Conservation (phyloP, 2,113 vertebrate species). For the Gavialis gangeticus region DNA sequence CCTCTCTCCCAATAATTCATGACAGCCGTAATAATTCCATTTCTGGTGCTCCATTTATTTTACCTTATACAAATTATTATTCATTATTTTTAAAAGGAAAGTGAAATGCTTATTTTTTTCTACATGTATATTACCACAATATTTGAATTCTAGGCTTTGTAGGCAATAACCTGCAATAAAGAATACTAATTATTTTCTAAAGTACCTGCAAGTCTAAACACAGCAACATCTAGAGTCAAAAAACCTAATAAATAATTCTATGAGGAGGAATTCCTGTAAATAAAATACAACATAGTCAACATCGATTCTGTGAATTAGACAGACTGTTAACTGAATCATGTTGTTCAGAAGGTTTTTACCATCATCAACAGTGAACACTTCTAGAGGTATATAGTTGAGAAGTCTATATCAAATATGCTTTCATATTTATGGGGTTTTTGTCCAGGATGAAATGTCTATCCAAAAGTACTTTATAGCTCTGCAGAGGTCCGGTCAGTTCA, state of each 20-base stretch:
- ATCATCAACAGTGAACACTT: rapidly evolving
- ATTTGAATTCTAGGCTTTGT: neutral
- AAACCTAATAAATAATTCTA: neutral
- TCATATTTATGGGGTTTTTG: neutral
- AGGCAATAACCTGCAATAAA: neutral
- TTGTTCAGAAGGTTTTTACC: neutral
- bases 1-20: neutral
- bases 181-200: neutral
- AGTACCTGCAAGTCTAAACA: neutral
- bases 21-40: neutral
- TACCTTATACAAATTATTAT: neutral
- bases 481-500: neutral
- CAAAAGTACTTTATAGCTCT: neutral
- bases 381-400: too few relatives aligned
- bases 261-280: neutral
- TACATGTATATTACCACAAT: neutral
- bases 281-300: neutral
- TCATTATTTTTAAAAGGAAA: neutral
- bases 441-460: neutral
- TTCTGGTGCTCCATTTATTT: neutral
- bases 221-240: neutral
- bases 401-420: neutral
- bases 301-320: neutral
- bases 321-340: neutral
- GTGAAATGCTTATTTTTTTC: neutral